Base-by-base conservation (phyloP, 2,797 vertebrate species). In the Silurus lanzhouensis region DNA sequence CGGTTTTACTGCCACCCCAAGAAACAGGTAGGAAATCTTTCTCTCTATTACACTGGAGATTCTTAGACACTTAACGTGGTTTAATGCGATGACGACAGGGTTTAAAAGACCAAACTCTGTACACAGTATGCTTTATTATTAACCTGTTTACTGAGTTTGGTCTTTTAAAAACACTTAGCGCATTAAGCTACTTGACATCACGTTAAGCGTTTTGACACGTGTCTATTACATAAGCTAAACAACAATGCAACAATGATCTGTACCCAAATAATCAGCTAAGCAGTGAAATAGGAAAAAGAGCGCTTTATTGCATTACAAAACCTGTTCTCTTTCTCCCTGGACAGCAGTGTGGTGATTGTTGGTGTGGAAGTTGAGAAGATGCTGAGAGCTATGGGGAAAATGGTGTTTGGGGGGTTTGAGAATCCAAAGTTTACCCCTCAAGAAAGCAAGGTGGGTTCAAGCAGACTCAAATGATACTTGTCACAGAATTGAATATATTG, bases 381-480 rank as follows among this genome's bases (percentile, higher is more conserved):
- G 95, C 76, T 95, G 27, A 95, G 94, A 88, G 81, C 93, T 44
- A 5, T 94, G 25, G 90, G 92, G 48, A 92, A 94, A 86, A 87
- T 27, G 52, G 83, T 95, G 8, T 95, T 96, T 89, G 94, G 84
- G 3, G 93, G 93, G 31, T 85, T 93, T 13, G 90, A 95, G 83
- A 82, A 84, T 70, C 95, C 95, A 0, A 93, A 90, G 74, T 94
- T 91, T 87, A 93, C 93, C 20, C 31, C 81, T n/a, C 90, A 86
- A 6, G 90, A 95, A 60, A 89, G 83, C 20, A 88, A 93, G 94
- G 95, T 95, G 86, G 82, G 76, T 38, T 31, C 60, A 27, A n/a
- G 5, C 71, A 52, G 10, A 72, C 70, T 22, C 66, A 67, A 31
- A 31, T 17, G 31, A 4, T 25, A n/a, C 63, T 14, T 13, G 0